Evolutionary conservation across 1,140 invertebrate species (phyloP), one percentile per base, ranked within the genome.

Genomic region (Linepithema humile): DNA sequence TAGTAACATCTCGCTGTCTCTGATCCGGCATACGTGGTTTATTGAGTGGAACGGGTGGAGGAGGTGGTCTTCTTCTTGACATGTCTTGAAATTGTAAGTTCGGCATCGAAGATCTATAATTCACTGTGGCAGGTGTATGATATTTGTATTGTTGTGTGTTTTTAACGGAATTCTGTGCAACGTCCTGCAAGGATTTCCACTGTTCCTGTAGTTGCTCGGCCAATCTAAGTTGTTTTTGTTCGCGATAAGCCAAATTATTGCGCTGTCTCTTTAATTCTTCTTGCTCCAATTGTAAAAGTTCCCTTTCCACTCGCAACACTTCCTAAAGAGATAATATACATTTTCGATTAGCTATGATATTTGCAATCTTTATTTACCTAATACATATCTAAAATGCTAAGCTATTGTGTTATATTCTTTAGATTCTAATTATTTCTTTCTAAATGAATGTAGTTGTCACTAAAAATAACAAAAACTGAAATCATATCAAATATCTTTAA

Each of bases 201-300:
- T 94, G 94, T 85, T 94, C 93, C 35, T 94, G 92, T 23, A 94
- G 83, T 69, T 94, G 93, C 32, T 93, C 91, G 5, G 91, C 92
- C 1, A 95, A 73, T 72, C 93, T 92, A 23, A 93, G 91, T 48
- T 94, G 92, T 62, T 94, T 93, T 72, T 94, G 93, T 88, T 97
- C 96, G 70, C 96, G 94, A 64, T 96, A 95, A 29, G 96, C 92
- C 10, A 97, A 90, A 90, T 96, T 97, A 83, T 96, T 97, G 4
- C 96, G 94, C 90, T 97, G 96, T 3, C 97, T 94, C 87, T 97
- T 96, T n/a, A 97, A 88, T 89, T 97, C 97, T 92, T 97, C 97
- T 91, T 97, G 96, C 92, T 97, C 96, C 38, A 97, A 90, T 90
- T 97, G 97, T 1, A 97, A 89, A 0, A 97, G 94, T 93, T 97